Percentiles rank a stretch among this genome's conserved stretches.
These are phyloP conservation scores for Limosa lapponica DNA, from an alignment of 2,797 vertebrate species.

Conservation along the genomic window DNA sequence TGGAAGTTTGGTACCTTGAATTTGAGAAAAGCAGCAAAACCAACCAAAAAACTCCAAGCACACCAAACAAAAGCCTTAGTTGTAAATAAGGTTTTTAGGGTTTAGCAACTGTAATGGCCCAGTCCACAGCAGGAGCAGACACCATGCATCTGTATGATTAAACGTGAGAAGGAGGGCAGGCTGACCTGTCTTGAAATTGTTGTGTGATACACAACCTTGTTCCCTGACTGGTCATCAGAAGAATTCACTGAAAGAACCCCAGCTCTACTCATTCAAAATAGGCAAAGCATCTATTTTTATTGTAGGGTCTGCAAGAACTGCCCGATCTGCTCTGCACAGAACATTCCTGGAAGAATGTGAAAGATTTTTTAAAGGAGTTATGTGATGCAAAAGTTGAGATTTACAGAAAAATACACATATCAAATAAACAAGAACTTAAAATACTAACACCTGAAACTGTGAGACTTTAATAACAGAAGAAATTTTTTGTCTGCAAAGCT, in stretches of 20 bases:
- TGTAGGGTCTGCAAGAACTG: background rate
- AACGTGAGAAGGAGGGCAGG: background rate
- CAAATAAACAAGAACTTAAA: background rate
- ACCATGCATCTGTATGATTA: background rate
- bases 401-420: background rate
- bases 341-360: background rate
- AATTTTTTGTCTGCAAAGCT: background rate
- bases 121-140: background rate
- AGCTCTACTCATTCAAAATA: background rate
- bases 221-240: background rate
- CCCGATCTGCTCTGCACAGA: background rate
- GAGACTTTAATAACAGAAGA: background rate
- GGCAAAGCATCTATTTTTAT: background rate
- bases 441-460: background rate
- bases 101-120: background rate
- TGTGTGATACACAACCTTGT: background rate
- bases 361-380: background rate
- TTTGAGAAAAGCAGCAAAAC: background rate
- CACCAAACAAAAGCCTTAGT: background rate
- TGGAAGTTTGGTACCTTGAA: background rate
- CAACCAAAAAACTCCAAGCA: background rate
- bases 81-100: background rate
- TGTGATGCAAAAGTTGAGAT: background rate
- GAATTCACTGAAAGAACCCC: background rate
- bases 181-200: background rate